These are phyloP conservation scores for Telmatochromis sp. DNA, from an alignment of 2,113 vertebrate genomes.

Conservation along the genomic window DNA sequence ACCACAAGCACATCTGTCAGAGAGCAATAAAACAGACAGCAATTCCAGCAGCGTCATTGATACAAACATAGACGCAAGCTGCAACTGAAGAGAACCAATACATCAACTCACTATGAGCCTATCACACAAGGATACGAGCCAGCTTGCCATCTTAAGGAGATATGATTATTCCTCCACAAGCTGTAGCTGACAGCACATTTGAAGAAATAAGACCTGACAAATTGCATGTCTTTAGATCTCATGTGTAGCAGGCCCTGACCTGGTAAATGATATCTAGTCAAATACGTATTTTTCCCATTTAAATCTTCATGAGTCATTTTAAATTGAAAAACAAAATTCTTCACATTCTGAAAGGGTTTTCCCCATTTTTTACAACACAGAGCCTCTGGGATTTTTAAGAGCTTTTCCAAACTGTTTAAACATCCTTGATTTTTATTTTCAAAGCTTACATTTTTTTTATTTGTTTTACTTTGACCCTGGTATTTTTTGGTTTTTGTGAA, in stretches of 20 bases:
- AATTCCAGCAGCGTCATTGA: neutral
- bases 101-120: neutral
- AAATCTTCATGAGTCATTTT: neutral
- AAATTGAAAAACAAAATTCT: neutral
- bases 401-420: neutral
- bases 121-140: neutral
- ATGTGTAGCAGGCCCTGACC: neutral
- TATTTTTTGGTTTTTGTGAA: neutral
- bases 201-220: neutral
- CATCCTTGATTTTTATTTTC: neutral
- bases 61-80: neutral
- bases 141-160: neutral
- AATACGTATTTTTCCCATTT: neutral
- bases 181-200: neutral
- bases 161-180: neutral
- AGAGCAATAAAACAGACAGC: neutral
- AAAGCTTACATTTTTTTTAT: neutral
- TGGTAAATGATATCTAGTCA: neutral
- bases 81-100: neutral
- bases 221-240: neutral
- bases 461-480: accelerated
- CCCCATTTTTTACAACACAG: neutral
- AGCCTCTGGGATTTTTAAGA: neutral
- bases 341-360: neutral
- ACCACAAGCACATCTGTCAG: neutral